Conservation (phyloP, 2,888 invertebrate species). For the Holacanthella duospinosa region DNA sequence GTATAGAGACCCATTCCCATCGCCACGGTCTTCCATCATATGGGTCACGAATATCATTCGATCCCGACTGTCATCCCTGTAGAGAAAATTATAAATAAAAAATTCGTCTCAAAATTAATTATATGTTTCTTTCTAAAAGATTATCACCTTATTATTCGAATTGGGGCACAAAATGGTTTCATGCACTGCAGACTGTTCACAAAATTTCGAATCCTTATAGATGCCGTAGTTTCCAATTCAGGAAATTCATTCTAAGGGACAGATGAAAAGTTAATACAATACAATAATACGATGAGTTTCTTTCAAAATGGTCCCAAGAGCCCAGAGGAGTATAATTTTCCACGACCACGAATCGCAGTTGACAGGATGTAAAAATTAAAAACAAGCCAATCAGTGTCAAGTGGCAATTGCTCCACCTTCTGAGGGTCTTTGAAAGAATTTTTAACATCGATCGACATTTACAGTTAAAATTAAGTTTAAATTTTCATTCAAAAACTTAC, state of each 20-base stretch:
- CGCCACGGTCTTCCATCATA: constrained; percentile 86
- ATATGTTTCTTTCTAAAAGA: constrained; percentile 10
- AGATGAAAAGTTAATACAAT: constrained; percentile 10
- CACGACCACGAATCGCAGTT: no score
- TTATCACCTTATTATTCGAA: constrained; percentile 68
- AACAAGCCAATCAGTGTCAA: no score
- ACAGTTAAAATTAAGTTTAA: not conserved
- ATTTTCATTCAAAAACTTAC: constrained; percentile 39
- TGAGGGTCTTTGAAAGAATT: no score
- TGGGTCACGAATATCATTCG: constrained; percentile 72
- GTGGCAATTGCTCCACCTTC: no score
- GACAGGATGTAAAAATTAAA: no score
- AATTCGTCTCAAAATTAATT: constrained; percentile 6
- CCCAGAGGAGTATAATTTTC: no score
- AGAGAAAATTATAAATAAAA: constrained; percentile 37
- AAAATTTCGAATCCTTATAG: constrained; percentile 64
- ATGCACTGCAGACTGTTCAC: constrained; percentile 72
- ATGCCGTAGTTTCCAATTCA: constrained; percentile 61
- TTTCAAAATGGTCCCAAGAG: no score
- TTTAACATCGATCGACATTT: not conserved
- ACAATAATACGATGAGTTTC: no score
- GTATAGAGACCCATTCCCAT: constrained; percentile 88
- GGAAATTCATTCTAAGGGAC: constrained; percentile 55
- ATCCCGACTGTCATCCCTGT: constrained; percentile 82
- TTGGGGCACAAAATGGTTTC: constrained; percentile 64